Conservation (phyloP, 2,797 vertebrate genomes). For the Coreius guichenoti region DNA sequence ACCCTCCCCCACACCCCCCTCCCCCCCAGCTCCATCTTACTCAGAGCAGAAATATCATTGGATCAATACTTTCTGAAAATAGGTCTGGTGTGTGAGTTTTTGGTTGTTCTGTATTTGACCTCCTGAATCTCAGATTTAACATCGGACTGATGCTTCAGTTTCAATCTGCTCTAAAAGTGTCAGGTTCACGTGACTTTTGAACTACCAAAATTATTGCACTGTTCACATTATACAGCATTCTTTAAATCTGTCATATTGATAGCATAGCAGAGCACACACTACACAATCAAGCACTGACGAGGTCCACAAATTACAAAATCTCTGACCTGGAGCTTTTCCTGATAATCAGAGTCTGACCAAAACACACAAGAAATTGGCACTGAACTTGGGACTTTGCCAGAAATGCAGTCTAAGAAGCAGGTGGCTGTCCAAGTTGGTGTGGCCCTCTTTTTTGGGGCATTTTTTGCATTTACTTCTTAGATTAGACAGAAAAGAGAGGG, state of each 20-base stretch:
- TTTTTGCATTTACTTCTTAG: neutral
- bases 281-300: neutral
- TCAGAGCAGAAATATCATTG: constrained; percentile 55
- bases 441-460: neutral
- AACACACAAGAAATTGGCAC: neutral
- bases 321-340: neutral
- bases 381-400: constrained; percentile 6
- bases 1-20: too few species aligned
- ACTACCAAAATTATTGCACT: constrained; percentile 6
- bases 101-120: constrained; percentile 30
- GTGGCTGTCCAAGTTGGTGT: constrained; percentile 19
- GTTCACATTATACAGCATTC: neutral
- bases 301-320: constrained; percentile 10
- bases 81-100: constrained; percentile 44
- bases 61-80: constrained; percentile 59
- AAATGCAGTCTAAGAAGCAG: constrained; percentile 13
- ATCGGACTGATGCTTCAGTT: constrained; percentile 27
- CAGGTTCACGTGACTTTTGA: constrained; percentile 2
- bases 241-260: neutral
- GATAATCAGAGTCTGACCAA: neutral
- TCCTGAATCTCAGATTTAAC: constrained; percentile 44
- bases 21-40: constrained; percentile 30
- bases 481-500: neutral
- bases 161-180: constrained; percentile 23
- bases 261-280: neutral